Evolutionary conservation across 2,113 vertebrate genomes (phyloP).

Genomic region (Nibea albiflora): DNA sequence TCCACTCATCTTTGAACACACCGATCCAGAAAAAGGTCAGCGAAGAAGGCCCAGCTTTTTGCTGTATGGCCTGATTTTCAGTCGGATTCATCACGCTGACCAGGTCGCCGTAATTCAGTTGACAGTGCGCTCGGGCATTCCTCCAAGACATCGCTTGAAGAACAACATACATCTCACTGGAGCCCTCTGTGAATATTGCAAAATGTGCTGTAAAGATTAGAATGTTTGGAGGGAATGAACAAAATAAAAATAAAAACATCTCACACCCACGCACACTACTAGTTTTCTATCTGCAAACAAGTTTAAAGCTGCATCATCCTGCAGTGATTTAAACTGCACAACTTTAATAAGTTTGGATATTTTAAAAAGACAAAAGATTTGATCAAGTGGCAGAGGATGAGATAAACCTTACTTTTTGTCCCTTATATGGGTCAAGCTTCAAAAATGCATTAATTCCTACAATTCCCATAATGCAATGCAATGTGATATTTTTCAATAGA

Average conservation of each 20-base stretch:
- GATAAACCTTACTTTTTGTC: not conserved
- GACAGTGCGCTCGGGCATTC: not conserved
- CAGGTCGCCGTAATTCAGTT: not conserved
- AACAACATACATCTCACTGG: not conserved
- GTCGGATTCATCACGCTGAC: slow-evolving; percentile 6
- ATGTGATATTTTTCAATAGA: not conserved
- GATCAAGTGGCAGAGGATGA: not conserved
- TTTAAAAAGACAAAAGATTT: too few relatives aligned
- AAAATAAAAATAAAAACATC: too few relatives aligned
- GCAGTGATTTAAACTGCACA: not conserved
- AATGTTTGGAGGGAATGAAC: not conserved
- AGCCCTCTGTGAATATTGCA: not conserved
- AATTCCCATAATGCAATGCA: not conserved
- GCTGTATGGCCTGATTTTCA: slow-evolving; percentile 36
- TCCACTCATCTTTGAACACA: slow-evolving; percentile 50
- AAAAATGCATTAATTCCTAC: not conserved
- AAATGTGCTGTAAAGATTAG: not conserved
- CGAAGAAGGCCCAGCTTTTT: not conserved
- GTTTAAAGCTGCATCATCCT: not conserved
- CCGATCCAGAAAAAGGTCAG: slow-evolving; percentile 28
- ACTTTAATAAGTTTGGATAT: not conserved
- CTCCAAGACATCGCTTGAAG: slow-evolving; percentile 12
- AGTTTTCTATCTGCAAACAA: too few relatives aligned
- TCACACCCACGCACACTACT: not conserved
- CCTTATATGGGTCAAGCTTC: not conserved